These are phyloP conservation scores for Alethe castanea DNA, from an alignment of 2,113 vertebrate species.

Conservation along the genomic window DNA sequence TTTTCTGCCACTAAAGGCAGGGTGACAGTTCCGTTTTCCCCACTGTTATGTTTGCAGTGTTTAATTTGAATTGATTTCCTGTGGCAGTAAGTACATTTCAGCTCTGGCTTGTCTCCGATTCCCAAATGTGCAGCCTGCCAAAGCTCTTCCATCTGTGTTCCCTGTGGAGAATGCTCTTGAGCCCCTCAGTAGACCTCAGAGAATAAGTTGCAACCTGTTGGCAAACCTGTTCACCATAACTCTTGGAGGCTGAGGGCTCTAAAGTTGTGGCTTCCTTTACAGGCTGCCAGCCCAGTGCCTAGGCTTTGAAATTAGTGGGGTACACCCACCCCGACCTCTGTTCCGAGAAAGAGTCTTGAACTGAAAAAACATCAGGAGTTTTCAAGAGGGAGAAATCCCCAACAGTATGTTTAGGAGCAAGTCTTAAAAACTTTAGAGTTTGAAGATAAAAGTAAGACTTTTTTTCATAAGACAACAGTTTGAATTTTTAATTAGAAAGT, in stretches of 20 bases:
- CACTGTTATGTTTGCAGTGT: background rate
- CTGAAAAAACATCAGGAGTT: background rate
- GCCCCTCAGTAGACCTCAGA: background rate
- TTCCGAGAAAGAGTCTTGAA: background rate
- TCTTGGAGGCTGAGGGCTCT: background rate
- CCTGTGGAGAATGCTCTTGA: background rate
- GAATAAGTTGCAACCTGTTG: background rate
- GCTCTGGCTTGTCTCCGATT: background rate
- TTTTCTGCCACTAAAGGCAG: background rate
- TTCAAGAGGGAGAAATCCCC: background rate
- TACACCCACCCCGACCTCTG: background rate
- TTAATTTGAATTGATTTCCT: slow-evolving; percentile 39
- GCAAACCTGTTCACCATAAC: background rate
- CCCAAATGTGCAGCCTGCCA: background rate
- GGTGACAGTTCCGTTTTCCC: background rate
- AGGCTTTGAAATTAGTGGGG: background rate
- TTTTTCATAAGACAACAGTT: background rate
- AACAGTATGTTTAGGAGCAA: background rate
- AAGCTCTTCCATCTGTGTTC: background rate
- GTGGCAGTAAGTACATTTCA: background rate
- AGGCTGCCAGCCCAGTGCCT: background rate
- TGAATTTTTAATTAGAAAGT: slow-evolving; percentile 14
- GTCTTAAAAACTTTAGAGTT: background rate
- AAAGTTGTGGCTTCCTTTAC: background rate
- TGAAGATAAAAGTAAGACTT: slow-evolving; percentile 2